phyloP scores from a whole-genome alignment of 2,113 vertebrate genomes.

The Eurystomus gularis region DNA sequence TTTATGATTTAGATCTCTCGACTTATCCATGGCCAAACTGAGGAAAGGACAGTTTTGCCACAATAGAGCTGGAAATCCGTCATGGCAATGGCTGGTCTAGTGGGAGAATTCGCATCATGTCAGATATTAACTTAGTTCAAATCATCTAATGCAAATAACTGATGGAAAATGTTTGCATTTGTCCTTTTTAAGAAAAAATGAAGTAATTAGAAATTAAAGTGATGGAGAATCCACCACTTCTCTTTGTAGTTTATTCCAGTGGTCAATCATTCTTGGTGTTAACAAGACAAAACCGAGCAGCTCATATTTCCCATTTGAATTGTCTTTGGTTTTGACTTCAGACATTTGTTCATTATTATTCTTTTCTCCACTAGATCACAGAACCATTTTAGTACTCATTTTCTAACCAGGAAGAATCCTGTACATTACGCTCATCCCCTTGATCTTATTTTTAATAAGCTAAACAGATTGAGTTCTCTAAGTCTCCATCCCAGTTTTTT shows the following conservation, averaged over 20 bases:
- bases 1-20: not conserved
- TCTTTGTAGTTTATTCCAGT: slow-evolving; percentile 45
- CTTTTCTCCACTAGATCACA: slow-evolving; percentile 9
- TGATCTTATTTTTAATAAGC: slow-evolving; percentile 1
- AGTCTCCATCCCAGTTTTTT: not conserved
- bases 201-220: slow-evolving; percentile 25
- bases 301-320: slow-evolving; percentile 19
- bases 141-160: not conserved
- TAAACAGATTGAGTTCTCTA: not conserved
- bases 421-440: not conserved
- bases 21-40: not conserved
- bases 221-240: not conserved
- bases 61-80: not conserved
- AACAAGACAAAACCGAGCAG: not conserved
- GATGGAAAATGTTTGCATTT: not conserved
- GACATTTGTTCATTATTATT: slow-evolving; percentile 15
- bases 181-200: not conserved
- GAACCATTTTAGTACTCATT: not conserved
- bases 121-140: not conserved
- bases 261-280: slow-evolving; percentile 17
- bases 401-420: not conserved
- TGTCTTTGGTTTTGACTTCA: slow-evolving; percentile 56
- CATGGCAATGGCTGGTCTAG: not conserved
- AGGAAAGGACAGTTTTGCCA: not conserved
- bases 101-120: not conserved